Base-by-base conservation (phyloP, 2,113 vertebrate species). In the Semnornis frantzii region DNA sequence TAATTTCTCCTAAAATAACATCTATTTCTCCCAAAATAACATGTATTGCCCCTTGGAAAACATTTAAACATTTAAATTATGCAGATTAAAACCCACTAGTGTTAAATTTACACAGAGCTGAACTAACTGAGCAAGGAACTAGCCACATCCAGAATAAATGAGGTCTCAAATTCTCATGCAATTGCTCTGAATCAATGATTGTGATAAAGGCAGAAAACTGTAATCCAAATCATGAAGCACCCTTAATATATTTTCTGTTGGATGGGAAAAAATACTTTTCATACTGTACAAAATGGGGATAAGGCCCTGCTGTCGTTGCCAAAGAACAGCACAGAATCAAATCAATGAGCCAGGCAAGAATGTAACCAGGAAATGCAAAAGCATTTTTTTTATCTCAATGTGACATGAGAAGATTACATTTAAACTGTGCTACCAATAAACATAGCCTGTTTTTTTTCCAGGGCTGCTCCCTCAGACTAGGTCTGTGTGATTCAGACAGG, bases 321-420 rank as follows among this genome's bases (percentile, higher is more conserved):
- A 91, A 82, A 95, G 48, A 85, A 91, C 89, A 96, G 46, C 34
- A 63, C 34, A 64, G 64, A 95, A 76, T 70, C 52, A 85, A 89
- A 93, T 21, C 89, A 90, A 92, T 76, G 60, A 89, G 28, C 23
- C 71, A 70, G 60, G 15, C 34, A 89, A 91, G 60, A 85, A 77
- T 48, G 46, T 59, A 93, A 79, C 37, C 25, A 74, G 68, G 44
- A 55, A 90, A 92, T 52, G 59, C 52, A 28, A n/a, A 90, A 79
- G 34, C 55, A 95, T 93, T 94, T 94, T 82, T 93, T 96, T 94
- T 79, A 76, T 87, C 77, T 93, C 74, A 76, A n/a, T 59, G 68
- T 89, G 84, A 93, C 66, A 91, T 73, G 74, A 85, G 74, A 93
- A 96, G 93, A 95, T 93, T 93, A 33, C 63, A 87, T 85, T 92